These are phyloP conservation scores for Melipona bicolor DNA, from an alignment of 2,888 invertebrate species.

Conservation along the genomic window DNA sequence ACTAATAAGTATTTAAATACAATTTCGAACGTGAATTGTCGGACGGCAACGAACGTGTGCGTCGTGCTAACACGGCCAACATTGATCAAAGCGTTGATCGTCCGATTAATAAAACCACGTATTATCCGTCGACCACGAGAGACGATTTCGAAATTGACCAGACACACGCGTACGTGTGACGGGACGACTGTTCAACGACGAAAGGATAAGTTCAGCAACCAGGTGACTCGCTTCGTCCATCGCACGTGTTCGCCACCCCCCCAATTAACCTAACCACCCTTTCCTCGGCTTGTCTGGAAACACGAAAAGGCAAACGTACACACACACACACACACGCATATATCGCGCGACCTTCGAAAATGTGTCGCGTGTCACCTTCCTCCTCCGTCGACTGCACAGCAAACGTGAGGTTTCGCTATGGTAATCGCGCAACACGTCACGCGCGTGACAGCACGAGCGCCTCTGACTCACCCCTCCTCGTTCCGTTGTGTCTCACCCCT, in stretches of 20 bases:
- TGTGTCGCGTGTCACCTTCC: slow-evolving; percentile 61
- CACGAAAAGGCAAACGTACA: no score
- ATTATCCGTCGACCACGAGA: slow-evolving; percentile 2
- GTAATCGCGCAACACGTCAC: slow-evolving; percentile 69
- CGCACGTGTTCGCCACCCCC: background rate
- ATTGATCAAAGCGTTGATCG: background rate
- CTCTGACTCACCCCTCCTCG: slow-evolving; percentile 62
- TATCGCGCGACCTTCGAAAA: slow-evolving; percentile 62
- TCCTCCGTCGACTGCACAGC: slow-evolving; percentile 27
- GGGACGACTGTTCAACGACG: background rate
- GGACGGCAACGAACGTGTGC: no score
- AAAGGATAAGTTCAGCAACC: background rate
- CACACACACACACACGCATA: no score
- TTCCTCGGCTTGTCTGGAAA: slow-evolving; percentile 4
- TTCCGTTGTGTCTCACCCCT: background rate
- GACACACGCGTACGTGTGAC: no score
- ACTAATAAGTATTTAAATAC: background rate
- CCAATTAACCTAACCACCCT: slow-evolving; percentile 18
- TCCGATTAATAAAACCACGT: slow-evolving; percentile 29
- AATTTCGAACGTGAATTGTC: no score
- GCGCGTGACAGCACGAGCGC: slow-evolving; percentile 64
- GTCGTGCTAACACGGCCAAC: background rate
- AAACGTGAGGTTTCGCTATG: slow-evolving; percentile 64
- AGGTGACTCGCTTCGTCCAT: background rate
- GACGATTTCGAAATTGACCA: background rate